phyloP scores from a whole-genome alignment of 1,140 invertebrate species.

The Neuroterus valhalla region DNA sequence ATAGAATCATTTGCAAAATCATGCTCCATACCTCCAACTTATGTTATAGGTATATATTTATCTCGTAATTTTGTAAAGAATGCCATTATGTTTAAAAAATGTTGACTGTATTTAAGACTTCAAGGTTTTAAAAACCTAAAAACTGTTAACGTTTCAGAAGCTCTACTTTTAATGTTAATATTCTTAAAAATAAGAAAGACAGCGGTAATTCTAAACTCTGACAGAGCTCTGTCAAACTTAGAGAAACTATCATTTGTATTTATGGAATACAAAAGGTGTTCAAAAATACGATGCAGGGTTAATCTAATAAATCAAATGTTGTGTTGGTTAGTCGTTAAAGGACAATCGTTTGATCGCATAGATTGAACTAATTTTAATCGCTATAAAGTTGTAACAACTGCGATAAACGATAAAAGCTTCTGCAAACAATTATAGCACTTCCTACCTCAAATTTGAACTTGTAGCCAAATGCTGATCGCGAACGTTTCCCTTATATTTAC shows the following conservation, averaged over 20 bases:
- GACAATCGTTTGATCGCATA: background rate
- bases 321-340: background rate
- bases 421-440: background rate
- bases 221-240: background rate
- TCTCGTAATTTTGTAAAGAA: too few species aligned
- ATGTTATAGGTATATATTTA: too few species aligned
- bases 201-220: background rate
- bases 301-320: background rate
- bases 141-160: too few species aligned
- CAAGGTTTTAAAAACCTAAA: too few species aligned
- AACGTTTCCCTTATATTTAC: background rate
- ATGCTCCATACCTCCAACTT: too few species aligned
- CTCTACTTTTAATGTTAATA: background rate
- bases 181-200: background rate
- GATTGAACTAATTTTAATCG: conserved; percentile 19
- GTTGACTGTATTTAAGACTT: too few species aligned
- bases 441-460: background rate
- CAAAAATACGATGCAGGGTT: background rate
- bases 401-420: background rate
- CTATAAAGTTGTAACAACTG: conserved; percentile 9
- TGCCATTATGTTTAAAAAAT: too few species aligned
- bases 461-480: background rate
- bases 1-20: too few species aligned
- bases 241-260: background rate
- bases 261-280: conserved; percentile 4